Evolutionary conservation across 2,888 invertebrate species (phyloP), one percentile per base, ranked within the genome.

Genomic region (Automeris io): DNA sequence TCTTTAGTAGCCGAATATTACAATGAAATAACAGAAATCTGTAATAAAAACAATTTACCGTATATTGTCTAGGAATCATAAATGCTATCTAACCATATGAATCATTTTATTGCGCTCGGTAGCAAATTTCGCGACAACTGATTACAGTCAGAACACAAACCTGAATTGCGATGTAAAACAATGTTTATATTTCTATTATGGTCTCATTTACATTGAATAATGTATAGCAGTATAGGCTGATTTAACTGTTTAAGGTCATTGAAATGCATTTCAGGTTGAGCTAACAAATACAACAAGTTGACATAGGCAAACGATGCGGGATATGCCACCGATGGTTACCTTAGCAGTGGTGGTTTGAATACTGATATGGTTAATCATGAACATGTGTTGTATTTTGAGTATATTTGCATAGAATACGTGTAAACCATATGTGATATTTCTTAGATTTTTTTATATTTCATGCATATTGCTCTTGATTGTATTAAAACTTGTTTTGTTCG

Each of bases 221-320:
- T 51, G 40, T 49, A 37, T 11, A 32, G 11, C 18, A 32, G 18
- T 16, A 39, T 36, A 43, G 39, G 26, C 13, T 35, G 42, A 52
- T 46, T 55, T 45, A 54, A 52, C 53, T 46, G 47, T 50, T 45
- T 45, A 46, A 54, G 55, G 51, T 55, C 47, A 61, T 78, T 78
- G 52, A 47, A 48, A 78, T 77, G 68, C 76, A 58, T 37, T 61
- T 68, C 77, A 69, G 63, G 72, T 65, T 54, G 51, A 45, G 50
- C 52, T 63, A 63, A 70, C 73, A 74, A 61, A 62, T 63, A 61
- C 49, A n/a, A 42, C 51, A 46, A 56, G 70, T 74, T 73, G 70
- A 73, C 73, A 70, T 61, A 69, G 55, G 69, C 71, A 68, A 74
- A 70, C 73, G 65, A 75, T 70, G 68, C 74, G 65, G 63, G 70